These are phyloP conservation scores for Saxidomus purpurata DNA, from an alignment of 1,140 invertebrate genomes.

Conservation along the genomic window DNA sequence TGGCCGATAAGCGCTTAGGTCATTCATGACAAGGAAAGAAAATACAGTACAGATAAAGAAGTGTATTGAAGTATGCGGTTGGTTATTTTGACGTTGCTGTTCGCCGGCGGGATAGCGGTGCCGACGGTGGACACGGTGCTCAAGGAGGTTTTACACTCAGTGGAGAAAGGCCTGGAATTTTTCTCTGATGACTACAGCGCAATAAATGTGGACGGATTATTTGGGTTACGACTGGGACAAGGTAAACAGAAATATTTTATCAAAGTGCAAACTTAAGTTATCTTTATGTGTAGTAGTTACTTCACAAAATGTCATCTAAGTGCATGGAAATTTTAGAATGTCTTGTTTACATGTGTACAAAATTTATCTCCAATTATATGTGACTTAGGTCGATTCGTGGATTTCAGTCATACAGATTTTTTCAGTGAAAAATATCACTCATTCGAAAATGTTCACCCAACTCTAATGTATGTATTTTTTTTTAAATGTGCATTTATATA, in stretches of 20 bases:
- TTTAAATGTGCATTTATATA: too few relatives aligned
- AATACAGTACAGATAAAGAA: not conserved
- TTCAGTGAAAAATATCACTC: too few relatives aligned
- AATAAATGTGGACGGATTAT: slow-evolving; percentile 76
- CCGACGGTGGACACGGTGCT: slow-evolving; percentile 27
- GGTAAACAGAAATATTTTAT: slow-evolving; percentile 57
- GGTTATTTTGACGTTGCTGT: not conserved
- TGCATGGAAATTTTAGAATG: too few relatives aligned
- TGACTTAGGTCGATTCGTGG: too few relatives aligned
- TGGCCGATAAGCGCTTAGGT: not conserved
- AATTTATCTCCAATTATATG: too few relatives aligned
- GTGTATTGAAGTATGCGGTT: not conserved
- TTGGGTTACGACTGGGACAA: slow-evolving; percentile 74
- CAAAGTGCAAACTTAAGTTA: not conserved
- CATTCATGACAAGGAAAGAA: not conserved
- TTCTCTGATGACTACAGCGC: slow-evolving; percentile 68
- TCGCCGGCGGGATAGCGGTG: not conserved
- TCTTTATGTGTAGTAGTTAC: not conserved
- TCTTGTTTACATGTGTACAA: too few relatives aligned
- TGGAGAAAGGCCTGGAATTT: slow-evolving; percentile 65
- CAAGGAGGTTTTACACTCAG: slow-evolving; percentile 41
- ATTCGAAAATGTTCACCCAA: too few relatives aligned
- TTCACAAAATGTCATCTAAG: too few relatives aligned
- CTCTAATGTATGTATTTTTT: too few relatives aligned
- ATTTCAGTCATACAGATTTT: too few relatives aligned